A percentile compares a stretch with the other conserved stretches of the same genome.
Conservation (phyloP, 2,888 invertebrate genomes). For the Cartodere bifasciata region DNA sequence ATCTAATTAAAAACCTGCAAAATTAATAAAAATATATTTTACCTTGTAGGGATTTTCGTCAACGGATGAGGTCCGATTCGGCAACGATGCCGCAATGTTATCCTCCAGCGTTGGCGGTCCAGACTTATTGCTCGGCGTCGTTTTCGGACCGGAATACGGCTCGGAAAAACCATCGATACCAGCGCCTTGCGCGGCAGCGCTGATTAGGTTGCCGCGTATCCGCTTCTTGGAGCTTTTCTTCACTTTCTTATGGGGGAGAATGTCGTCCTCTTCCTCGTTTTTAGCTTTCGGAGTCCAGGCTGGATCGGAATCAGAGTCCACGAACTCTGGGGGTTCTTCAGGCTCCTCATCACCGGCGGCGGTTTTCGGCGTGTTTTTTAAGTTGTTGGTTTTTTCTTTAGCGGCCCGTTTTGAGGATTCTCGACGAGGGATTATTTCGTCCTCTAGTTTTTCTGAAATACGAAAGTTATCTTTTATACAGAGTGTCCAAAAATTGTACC, state of each 20-base stretch:
- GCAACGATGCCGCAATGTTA: constrained; percentile 40
- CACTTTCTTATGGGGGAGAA: constrained; percentile 32
- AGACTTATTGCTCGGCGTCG: no score
- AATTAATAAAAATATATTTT: constrained; percentile 14
- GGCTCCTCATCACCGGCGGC: constrained; percentile 38
- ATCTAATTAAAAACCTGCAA: constrained; percentile 8
- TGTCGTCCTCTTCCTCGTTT: constrained; percentile 30
- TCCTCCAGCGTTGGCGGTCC: constrained; percentile 31
- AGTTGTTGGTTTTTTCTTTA: constrained; percentile 47
- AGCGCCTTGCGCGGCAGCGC: constrained; percentile 41
- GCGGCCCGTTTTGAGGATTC: constrained; percentile 53
- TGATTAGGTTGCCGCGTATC: constrained; percentile 26
- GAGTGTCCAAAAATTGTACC: no score
- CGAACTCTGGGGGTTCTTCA: constrained; percentile 45
- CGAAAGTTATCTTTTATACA: no score
- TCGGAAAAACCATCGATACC: constrained; percentile 46
- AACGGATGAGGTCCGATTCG: constrained; percentile 31
- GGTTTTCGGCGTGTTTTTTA: constrained; percentile 36
- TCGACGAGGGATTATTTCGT: constrained; percentile 40
- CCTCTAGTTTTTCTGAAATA: no score
- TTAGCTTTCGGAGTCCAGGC: constrained; percentile 61
- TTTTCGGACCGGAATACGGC: no score
- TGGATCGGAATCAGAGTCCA: constrained; percentile 53
- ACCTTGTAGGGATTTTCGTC: constrained; percentile 53
- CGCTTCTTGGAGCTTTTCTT: constrained; percentile 14